Base-by-base conservation (phyloP, 2,113 vertebrate genomes). In the Formicarius rufipectus region DNA sequence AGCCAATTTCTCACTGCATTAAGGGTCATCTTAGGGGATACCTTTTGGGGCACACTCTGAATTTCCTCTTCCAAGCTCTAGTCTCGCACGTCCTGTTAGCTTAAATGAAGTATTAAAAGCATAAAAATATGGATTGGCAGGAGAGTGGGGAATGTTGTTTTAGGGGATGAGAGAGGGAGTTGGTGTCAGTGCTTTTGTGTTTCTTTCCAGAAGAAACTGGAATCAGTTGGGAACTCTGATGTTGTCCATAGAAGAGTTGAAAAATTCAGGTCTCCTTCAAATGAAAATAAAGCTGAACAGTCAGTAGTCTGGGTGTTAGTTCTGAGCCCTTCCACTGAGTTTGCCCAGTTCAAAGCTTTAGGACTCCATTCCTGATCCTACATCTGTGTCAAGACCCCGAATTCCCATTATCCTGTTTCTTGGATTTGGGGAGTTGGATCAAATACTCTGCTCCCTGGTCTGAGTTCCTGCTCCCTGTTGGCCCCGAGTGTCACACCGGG, bases 401-500 rank as follows among this genome's bases (percentile, higher is more conserved):
- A 45, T 31, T 25, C 53, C 35, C 22, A 3, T 52, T 39, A 0
- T n/a, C 64, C n/a, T 22, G 39, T 6, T 42, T 2, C 30, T 55
- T 14, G 0, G 4, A 0, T 55, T 64, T 31, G 28, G 31, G 25
- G 56, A 30, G 19, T 25, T 66, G 64, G 18, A 40, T 59, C 56
- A 55, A 31, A 3, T n/a, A 4, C 25, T 49, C 1, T 4, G 8
- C 13, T 5, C 21, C 84, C 9, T 31, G 42, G 6, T 50, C 60
- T 44, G 52, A 18, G n/a, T 42, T 68, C 35, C 1, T 12, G n/a
- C 9, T 14, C 2, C 15, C 52, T n/a, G 8, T 39, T n/a, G 24
- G 27, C n/a, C 31, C 50, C 4, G 12, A 23, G 6, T 21, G 31
- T 14, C 30, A 2, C 25, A 3, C 3, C 11, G 2, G 7, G 3